These are phyloP conservation scores for Tragelaphus buxtoni DNA, from an alignment of 2,113 vertebrate species.

Conservation along the genomic window DNA sequence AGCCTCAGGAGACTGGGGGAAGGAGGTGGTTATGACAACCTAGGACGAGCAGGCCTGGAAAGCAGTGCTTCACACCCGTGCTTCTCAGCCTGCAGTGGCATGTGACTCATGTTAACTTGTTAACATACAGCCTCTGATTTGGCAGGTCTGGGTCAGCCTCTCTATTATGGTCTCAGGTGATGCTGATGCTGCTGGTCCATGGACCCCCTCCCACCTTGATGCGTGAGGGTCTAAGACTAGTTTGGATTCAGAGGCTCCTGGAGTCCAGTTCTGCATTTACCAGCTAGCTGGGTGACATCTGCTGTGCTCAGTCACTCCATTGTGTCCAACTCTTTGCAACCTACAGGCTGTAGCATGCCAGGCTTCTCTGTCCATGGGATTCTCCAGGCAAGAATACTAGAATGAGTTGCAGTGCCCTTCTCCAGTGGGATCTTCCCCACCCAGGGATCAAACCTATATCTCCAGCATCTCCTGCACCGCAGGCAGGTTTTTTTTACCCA, in stretches of 20 bases:
- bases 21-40: neutral
- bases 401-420: neutral
- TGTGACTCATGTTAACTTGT: neutral
- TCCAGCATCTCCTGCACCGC: neutral
- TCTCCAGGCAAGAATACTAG: neutral
- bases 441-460: neutral
- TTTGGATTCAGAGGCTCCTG: too few relatives aligned
- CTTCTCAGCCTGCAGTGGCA: neutral
- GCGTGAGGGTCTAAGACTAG: too few relatives aligned
- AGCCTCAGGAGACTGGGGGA: neutral
- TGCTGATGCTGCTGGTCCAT: too few relatives aligned
- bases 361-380: neutral
- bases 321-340: too few relatives aligned
- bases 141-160: too few relatives aligned
- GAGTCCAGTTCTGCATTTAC: too few relatives aligned
- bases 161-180: too few relatives aligned
- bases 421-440: neutral
- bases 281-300: too few relatives aligned
- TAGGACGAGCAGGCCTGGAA: neutral
- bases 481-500: neutral
- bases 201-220: too few relatives aligned
- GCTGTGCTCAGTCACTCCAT: too few relatives aligned
- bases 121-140: neutral
- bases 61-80: neutral
- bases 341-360: too few relatives aligned